Base-by-base conservation (phyloP, 35 echinoderm and acorn worm species). In the Amphiura filiformis region DNA sequence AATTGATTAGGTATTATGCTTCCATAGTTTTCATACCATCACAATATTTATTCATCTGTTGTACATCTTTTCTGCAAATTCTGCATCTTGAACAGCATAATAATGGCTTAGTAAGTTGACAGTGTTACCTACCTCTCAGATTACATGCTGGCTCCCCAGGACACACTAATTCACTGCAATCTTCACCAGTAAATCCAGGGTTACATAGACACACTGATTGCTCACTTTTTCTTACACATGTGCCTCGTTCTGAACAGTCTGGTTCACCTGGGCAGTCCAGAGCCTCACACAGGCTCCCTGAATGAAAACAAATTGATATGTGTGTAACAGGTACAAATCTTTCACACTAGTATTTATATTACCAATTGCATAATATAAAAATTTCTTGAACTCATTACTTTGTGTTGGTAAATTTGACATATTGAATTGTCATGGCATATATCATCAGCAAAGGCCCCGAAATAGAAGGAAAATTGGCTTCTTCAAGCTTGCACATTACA, bases 221-320 rank as follows among this genome's bases (percentile, higher is more conserved):
- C 30, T 80, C 94, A 32, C 89, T 87, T 82, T 83, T 65, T 5
- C 87, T 76, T 33, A 96, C 39, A 75, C 94, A 96, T 22, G 87
- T 86, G 1, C 94, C 94, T 18, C 76, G 42, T 37, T 84, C 84
- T 31, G 56, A 83, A 80, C 94, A 96, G 70, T 96, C 94, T 87
- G 94, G 94, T 64, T 96, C 94, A 38, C 94, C 94, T 31, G 94
- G 94, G 32, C 94, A 96, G 47, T 96, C 90, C 11, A 90, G 75
- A 11, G 81, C 40, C 35, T 92, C 52, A 65, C 94, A 96, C 15
- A 86, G 38, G 14, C 91, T 91, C 33, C 94, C 94, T 78, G 80
- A 78, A 38, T 85, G 92, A 38, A 84, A 82, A 65, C 35, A 36
- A 36, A 52, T 52, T 7, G 7, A 52, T 11, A 52, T 11, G 7